These are phyloP conservation scores for Sinohyriopsis cumingii DNA, from an alignment of 2,888 invertebrate species.

Conservation along the genomic window DNA sequence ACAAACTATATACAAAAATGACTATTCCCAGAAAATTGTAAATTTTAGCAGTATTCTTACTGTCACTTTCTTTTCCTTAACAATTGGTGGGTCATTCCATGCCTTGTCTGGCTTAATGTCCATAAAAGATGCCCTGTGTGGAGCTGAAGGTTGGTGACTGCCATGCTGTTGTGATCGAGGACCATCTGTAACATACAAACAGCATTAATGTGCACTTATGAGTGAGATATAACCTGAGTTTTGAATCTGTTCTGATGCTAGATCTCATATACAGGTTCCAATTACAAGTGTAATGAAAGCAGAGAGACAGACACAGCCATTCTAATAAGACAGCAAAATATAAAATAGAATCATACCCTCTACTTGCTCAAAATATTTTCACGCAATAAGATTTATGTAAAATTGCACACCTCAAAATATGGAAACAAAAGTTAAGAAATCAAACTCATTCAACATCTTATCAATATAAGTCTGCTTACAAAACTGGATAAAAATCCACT, in stretches of 20 bases:
- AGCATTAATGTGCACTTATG: neutral
- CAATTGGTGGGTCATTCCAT: conserved; percentile 72
- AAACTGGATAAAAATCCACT: too few relatives aligned
- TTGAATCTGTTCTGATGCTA: too few relatives aligned
- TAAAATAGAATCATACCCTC: neutral
- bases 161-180: conserved; percentile 14
- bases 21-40: too few relatives aligned
- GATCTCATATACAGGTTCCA: neutral
- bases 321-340: neutral
- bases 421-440: too few relatives aligned
- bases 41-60: conserved; percentile 9
- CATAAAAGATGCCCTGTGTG: conserved; percentile 49
- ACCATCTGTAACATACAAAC: conserved; percentile 10
- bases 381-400: too few relatives aligned
- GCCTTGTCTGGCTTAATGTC: conserved; percentile 58
- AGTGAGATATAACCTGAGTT: neutral
- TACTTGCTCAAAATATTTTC: too few relatives aligned
- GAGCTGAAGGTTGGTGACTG: conserved; percentile 19
- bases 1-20: too few relatives aligned
- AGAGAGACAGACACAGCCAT: neutral
- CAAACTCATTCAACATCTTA: too few relatives aligned
- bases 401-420: too few relatives aligned
- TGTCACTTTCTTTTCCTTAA: conserved; percentile 30
- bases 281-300: neutral
- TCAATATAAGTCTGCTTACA: too few relatives aligned